Conservation (phyloP, 1,140 invertebrate genomes). For the Diabrotica virgifera region DNA sequence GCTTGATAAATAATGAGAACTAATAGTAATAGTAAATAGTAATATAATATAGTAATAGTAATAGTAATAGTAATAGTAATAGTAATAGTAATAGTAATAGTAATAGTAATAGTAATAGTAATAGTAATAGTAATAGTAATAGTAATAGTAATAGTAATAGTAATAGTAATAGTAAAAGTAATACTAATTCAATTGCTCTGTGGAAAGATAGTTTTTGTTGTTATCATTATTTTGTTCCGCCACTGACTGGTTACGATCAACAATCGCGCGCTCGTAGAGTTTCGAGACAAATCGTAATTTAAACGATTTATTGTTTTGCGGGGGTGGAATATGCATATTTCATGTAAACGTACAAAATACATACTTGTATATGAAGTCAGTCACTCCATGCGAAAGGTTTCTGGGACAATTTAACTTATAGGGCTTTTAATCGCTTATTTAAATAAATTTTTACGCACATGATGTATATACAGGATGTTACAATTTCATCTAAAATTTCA, state of each 20-base stretch:
- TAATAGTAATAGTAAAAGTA: too few species aligned
- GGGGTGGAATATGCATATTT: slow-evolving; percentile 16
- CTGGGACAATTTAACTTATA: background rate
- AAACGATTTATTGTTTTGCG: slow-evolving; percentile 24
- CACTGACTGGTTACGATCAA: slow-evolving; percentile 8
- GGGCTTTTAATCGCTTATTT: background rate
- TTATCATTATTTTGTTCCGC: too few species aligned
- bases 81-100: too few species aligned
- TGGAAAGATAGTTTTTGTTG: too few species aligned
- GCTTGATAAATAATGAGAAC: too few species aligned
- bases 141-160: too few species aligned
- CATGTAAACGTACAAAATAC: slow-evolving; percentile 6
- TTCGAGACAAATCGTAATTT: slow-evolving; percentile 23
- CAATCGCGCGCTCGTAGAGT: slow-evolving; percentile 14
- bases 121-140: too few species aligned
- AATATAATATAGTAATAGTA: too few species aligned
- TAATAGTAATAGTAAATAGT: too few species aligned
- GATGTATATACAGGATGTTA: background rate
- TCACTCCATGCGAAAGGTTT: background rate
- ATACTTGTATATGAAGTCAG: slow-evolving; percentile 8
- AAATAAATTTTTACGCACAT: background rate
- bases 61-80: too few species aligned
- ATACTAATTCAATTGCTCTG: too few species aligned
- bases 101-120: too few species aligned
- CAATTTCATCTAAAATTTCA: background rate